These are phyloP conservation scores for Taenioides sp. DNA, from an alignment of 2,797 vertebrate genomes.

Conservation along the genomic window DNA sequence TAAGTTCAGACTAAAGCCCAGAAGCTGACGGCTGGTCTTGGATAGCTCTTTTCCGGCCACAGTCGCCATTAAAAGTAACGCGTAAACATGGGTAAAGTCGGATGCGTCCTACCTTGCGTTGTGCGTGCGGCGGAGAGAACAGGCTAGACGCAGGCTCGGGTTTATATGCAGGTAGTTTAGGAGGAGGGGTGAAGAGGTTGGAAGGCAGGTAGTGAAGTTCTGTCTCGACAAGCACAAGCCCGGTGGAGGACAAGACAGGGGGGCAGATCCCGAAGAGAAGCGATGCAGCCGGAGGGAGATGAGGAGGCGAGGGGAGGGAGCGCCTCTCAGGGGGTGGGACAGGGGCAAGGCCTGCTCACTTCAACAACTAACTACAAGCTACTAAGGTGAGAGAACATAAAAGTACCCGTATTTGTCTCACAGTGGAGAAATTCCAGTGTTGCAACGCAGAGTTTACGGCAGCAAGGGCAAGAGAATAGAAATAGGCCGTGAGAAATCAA, in stretches of 20 bases:
- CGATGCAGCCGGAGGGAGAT: not conserved
- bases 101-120: conserved; percentile 60
- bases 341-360: not conserved
- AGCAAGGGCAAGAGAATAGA: no score
- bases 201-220: conserved; percentile 28
- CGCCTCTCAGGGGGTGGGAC: not conserved
- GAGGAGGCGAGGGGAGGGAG: not conserved
- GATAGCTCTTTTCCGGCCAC: not conserved
- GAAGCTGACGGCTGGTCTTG: not conserved
- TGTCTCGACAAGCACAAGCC: not conserved
- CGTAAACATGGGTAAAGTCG: not conserved
- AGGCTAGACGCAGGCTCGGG: conserved; percentile 47
- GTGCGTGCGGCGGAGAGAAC: conserved; percentile 42
- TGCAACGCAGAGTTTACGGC: no score
- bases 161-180: conserved; percentile 38
- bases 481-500: no score
- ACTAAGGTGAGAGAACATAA: no score
- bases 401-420: no score
- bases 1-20: conserved; percentile 20
- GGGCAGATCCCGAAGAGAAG: not conserved
- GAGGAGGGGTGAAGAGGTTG: conserved; percentile 48
- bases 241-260: not conserved
- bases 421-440: no score
- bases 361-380: not conserved
- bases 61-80: not conserved